phyloP scores from a whole-genome alignment of 2,797 vertebrate genomes.

The Ara ararauna region DNA sequence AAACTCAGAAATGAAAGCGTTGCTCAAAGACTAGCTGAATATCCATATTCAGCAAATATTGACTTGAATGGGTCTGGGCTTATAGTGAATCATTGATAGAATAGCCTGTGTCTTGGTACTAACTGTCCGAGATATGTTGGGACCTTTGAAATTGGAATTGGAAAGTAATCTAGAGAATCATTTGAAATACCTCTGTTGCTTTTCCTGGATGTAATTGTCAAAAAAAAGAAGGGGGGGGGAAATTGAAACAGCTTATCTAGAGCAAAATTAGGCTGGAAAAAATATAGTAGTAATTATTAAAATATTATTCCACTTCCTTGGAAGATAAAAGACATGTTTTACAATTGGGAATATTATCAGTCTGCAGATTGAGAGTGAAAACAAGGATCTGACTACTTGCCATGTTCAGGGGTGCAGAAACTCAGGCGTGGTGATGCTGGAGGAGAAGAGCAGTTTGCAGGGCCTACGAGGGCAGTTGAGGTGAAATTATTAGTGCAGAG shows the following conservation, averaged over 20 bases:
- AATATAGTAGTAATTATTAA: not conserved
- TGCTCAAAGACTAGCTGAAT: not conserved
- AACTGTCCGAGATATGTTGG: not conserved
- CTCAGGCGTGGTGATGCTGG: fast-evolving
- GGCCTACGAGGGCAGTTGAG: not conserved
- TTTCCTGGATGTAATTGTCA: not conserved
- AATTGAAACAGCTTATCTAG: not conserved
- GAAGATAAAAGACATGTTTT: not conserved
- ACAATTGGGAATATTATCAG: not conserved
- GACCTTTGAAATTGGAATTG: not conserved
- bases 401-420: not conserved
- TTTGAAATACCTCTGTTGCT: not conserved
- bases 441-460: not conserved
- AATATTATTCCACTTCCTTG: not conserved
- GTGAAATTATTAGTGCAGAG: not conserved
- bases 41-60: not conserved
- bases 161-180: not conserved
- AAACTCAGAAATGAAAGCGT: not conserved
- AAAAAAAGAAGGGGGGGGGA: too few relatives aligned
- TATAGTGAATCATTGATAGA: not conserved
- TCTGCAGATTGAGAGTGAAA: not conserved
- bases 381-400: not conserved
- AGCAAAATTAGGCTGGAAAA: not conserved
- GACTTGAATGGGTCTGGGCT: not conserved
- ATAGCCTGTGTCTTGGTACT: not conserved